Base-by-base conservation (phyloP, 2,113 vertebrate genomes). In the Triplophysa rosa region DNA sequence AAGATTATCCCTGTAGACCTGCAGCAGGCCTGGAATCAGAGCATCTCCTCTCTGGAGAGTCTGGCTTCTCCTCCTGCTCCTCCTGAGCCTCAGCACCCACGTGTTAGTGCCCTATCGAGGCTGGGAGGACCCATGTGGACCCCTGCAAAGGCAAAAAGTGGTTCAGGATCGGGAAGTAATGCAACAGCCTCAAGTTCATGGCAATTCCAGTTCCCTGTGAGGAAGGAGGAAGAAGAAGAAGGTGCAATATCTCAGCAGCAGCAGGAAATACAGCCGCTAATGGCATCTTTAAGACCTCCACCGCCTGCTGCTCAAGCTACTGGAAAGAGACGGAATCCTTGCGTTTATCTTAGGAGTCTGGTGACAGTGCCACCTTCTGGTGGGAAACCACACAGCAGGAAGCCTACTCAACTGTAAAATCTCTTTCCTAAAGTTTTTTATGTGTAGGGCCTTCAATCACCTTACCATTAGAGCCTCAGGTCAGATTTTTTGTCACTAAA, bases 1-100 rank as follows among this genome's bases (percentile, higher is more conserved):
- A 98, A 98, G 90, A 96, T 98, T n/a, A 96, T 98, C 88, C 95
- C 96, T 0, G 93, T 98, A 88, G 96, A 98, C 88, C 94, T 98
- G 65, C 95, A 98, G 90, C 93, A 93, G 78, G 95, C 96, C 0
- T 98, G 97, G 96, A 96, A 97, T 90, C 97, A 98, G 92, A 98
- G 96, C 90, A 97, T 98, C 87, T 98, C 96, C 0, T 98, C 97
- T 59, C 87, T 98, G 84, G 97, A 98, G 88, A 98, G 96, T 87
- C 90, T 98, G 3, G 93, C 94, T n/a, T 98, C 96, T 1, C 95
- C 97, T 0, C 92, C 95, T 0, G 90, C 91, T n/a, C 87, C 84
- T 0, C 81, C 93, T n/a, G 92, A 91, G 52, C 87, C 0, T 19
- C n/a, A 84, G 37, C 88, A 92, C 77, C 92, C 90, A 6, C 91